Conservation (phyloP, 2,113 vertebrate genomes). For the Hiodon alosoides region DNA sequence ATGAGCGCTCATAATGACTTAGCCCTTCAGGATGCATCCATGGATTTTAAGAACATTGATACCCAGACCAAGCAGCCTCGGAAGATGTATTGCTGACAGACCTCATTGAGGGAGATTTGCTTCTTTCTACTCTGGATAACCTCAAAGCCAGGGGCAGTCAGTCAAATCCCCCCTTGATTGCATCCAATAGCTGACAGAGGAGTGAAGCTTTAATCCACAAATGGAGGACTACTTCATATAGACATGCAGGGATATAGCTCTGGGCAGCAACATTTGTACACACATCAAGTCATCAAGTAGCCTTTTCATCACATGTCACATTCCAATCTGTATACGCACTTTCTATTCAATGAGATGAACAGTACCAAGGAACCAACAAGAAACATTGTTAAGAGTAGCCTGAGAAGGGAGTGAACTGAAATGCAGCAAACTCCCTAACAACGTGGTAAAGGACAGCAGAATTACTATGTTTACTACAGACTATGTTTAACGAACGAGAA, state of each 20-base stretch:
- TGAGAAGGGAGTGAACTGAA: constrained; percentile 20
- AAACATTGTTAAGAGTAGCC: constrained; percentile 23
- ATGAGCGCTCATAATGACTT: no score
- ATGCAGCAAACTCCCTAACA: background rate
- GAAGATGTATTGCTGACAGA: constrained; percentile 28
- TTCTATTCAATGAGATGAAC: constrained; percentile 33
- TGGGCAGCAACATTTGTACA: constrained; percentile 19
- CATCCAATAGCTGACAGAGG: constrained; percentile 35
- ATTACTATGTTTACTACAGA: background rate
- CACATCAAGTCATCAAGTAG: constrained; percentile 30
- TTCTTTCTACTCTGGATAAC: constrained; percentile 38
- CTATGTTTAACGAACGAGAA: background rate
- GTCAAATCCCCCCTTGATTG: constrained; percentile 26
- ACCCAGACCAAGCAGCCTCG: background rate
- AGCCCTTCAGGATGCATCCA: background rate
- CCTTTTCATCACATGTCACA: constrained; percentile 41
- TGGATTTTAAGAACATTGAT: background rate
- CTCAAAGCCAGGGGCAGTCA: constrained; percentile 30
- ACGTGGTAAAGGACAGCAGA: background rate
- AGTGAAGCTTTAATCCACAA: constrained; percentile 39
- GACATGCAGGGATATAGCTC: constrained; percentile 20
- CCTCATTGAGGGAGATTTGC: constrained; percentile 26
- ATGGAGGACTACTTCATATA: constrained; percentile 45
- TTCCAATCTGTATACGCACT: constrained; percentile 35
- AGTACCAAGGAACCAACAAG: constrained; percentile 12